These are phyloP conservation scores for Isaurus tuberculatus DNA, from an alignment of 92 coral and sea anemone species.

Conservation along the genomic window DNA sequence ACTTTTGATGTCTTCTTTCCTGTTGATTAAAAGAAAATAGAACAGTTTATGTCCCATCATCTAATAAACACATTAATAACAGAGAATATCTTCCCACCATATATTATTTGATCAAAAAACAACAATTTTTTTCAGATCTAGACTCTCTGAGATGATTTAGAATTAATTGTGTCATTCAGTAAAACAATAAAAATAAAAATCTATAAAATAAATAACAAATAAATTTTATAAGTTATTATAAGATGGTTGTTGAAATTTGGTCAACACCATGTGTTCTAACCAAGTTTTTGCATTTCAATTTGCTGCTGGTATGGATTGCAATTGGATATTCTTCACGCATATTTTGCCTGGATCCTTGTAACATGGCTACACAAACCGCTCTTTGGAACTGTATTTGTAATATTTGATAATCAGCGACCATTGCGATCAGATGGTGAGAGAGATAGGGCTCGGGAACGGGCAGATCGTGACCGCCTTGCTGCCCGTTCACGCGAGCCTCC, in stretches of 20 bases:
- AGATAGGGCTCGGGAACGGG: conserved; percentile 89
- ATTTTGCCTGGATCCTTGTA: conserved; percentile 54
- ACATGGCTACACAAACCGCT: conserved; percentile 49
- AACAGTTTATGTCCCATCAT: too few relatives aligned
- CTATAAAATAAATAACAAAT: too few relatives aligned
- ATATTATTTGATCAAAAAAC: too few relatives aligned
- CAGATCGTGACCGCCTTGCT: conserved; percentile 92
- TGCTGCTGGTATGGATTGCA: conserved; percentile 65
- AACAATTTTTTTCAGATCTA: too few relatives aligned
- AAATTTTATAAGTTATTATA: neutral
- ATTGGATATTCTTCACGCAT: conserved; percentile 19
- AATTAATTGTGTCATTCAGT: too few relatives aligned
- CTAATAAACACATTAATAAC: too few relatives aligned
- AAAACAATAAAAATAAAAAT: too few relatives aligned
- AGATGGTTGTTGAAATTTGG: neutral
- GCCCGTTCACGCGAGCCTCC: conserved; percentile 89
- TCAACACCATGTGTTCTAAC: conserved; percentile 44
- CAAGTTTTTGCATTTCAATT: conserved; percentile 71
- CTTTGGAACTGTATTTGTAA: conserved; percentile 8
- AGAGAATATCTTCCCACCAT: too few relatives aligned
- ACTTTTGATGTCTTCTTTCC: too few relatives aligned
- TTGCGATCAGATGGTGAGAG: conserved; percentile 82
- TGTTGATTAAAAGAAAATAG: too few relatives aligned
- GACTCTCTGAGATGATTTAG: too few relatives aligned
- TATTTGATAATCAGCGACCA: conserved; percentile 74